Evolutionary conservation across 2,888 invertebrate species (phyloP).

Genomic region (Parasteatoda lunata): DNA sequence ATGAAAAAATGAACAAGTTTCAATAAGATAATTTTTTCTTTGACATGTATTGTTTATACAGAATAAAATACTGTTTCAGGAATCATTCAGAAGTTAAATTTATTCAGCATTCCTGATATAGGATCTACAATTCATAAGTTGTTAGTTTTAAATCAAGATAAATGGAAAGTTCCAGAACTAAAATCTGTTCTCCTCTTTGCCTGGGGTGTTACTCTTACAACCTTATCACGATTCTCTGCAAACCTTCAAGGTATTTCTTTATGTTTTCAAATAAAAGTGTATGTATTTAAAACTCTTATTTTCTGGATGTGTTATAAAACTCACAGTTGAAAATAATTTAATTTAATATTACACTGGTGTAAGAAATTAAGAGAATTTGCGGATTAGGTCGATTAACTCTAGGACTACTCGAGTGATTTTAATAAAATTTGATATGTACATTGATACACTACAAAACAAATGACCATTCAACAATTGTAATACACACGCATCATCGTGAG

Average conservation of each 20-base stretch:
- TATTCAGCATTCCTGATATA: slow-evolving; percentile 74
- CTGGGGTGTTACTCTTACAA: slow-evolving; percentile 80
- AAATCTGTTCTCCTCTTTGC: slow-evolving; percentile 81
- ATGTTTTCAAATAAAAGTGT: not conserved
- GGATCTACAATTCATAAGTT: slow-evolving; percentile 77
- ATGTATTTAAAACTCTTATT: not conserved
- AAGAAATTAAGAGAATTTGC: too few relatives aligned
- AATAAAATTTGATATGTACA: too few relatives aligned
- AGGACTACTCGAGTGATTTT: too few relatives aligned
- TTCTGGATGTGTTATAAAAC: too few relatives aligned
- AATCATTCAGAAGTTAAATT: slow-evolving; percentile 73
- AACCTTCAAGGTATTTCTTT: slow-evolving; percentile 2
- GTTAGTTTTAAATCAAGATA: slow-evolving; percentile 75
- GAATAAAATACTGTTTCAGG: slow-evolving; percentile 70
- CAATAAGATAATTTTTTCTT: not conserved
- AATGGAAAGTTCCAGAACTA: slow-evolving; percentile 75
- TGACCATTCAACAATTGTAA: too few relatives aligned
- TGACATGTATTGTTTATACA: not conserved
- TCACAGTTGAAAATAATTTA: too few relatives aligned
- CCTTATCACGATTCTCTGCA: slow-evolving; percentile 74
- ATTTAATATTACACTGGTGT: too few relatives aligned
- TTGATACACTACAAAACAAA: too few relatives aligned
- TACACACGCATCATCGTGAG: too few relatives aligned
- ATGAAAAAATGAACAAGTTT: not conserved
- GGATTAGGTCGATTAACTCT: too few relatives aligned